phyloP scores from a whole-genome alignment of 1,140 invertebrate genomes.

The Colletes gigas region DNA sequence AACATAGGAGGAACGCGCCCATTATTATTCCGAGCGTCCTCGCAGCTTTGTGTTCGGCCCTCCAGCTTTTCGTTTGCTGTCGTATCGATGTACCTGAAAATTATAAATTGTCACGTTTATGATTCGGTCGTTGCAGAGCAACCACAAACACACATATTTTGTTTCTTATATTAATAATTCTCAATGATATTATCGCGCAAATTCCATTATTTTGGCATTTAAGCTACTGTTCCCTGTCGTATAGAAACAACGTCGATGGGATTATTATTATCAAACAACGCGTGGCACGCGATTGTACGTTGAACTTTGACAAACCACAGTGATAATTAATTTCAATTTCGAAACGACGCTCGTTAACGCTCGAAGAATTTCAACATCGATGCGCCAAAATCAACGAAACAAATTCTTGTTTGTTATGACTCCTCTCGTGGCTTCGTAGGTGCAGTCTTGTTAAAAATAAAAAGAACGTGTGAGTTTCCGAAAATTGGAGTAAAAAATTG shows the following conservation, averaged over 20 bases:
- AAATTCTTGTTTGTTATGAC: background rate
- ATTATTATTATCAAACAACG: background rate
- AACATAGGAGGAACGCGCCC: slow-evolving; percentile 93
- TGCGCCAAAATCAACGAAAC: background rate
- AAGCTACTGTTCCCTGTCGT: background rate
- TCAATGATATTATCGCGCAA: too few relatives aligned
- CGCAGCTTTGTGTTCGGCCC: slow-evolving; percentile 96
- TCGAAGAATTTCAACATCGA: background rate
- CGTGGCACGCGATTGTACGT: background rate
- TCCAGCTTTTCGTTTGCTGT: slow-evolving; percentile 88
- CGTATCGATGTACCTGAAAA: slow-evolving; percentile 86
- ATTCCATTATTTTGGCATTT: background rate
- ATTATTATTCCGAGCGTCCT: slow-evolving; percentile 95
- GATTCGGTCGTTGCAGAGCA: too few relatives aligned
- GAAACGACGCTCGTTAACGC: background rate
- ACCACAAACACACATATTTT: too few relatives aligned
- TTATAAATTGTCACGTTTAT: background rate
- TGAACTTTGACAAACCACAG: background rate
- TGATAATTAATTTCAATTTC: slow-evolving; percentile 17
- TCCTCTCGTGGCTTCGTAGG: background rate
- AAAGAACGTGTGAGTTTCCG: too few relatives aligned
- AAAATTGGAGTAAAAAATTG: too few relatives aligned
- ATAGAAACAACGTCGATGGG: background rate
- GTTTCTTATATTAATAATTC: too few relatives aligned
- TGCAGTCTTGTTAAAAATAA: background rate